phyloP scores from a whole-genome alignment of 2,113 vertebrate genomes.

The Ginglymostoma cirratum region DNA sequence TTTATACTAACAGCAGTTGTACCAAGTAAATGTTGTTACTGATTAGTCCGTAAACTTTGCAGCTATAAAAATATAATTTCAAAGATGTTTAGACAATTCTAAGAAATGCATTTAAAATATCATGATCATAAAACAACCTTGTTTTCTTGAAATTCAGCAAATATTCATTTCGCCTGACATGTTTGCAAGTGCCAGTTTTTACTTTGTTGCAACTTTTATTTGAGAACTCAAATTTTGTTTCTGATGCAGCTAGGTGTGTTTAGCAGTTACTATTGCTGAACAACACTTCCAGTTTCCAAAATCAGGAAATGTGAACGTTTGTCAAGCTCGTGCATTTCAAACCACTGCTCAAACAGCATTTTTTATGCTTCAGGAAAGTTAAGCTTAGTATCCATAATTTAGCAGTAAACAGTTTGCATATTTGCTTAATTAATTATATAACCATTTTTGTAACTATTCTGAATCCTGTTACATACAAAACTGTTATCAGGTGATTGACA shows the following conservation, averaged over 20 bases:
- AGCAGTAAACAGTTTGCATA: constrained; percentile 52
- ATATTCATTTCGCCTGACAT: not conserved
- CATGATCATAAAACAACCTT: not conserved
- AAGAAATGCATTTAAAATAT: not conserved
- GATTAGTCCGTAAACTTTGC: not conserved
- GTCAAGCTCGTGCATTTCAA: constrained; percentile 45
- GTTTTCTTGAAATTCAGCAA: not conserved
- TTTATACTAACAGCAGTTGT: not conserved
- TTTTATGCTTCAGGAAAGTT: constrained; percentile 48
- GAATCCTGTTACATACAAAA: constrained; percentile 52
- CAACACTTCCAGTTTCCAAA: constrained; percentile 43
- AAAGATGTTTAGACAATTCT: not conserved
- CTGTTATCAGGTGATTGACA: constrained; percentile 53
- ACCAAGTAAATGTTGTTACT: not conserved
- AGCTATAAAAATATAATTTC: not conserved
- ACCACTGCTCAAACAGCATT: constrained; percentile 54
- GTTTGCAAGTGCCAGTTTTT: constrained; percentile 59
- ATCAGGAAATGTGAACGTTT: constrained; percentile 2
- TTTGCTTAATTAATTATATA: constrained; percentile 47
- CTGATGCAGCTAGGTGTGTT: constrained; percentile 43
- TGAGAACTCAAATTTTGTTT: constrained; percentile 47
- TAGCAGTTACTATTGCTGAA: constrained; percentile 46
- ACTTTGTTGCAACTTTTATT: constrained; percentile 53
- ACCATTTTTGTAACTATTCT: constrained; percentile 48
- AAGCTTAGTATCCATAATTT: constrained; percentile 48